These are phyloP conservation scores for Drosophila phalerata DNA, from an alignment of 2,888 invertebrate genomes.

Conservation along the genomic window DNA sequence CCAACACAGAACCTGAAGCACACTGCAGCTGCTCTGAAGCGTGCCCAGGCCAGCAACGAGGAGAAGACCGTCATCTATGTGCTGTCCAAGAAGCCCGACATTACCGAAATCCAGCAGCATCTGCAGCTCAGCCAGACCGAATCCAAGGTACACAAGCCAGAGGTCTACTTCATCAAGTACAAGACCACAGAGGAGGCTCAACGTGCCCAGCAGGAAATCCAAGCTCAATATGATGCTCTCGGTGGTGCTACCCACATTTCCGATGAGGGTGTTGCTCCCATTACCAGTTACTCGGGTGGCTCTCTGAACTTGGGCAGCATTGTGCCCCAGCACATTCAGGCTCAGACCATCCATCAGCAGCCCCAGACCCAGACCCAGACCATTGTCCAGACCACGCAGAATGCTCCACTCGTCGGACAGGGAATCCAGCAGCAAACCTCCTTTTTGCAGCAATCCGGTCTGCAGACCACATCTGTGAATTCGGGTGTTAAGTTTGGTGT, in stretches of 20 bases:
- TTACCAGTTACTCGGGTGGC: slow-evolving; percentile 75
- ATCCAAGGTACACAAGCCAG: slow-evolving; percentile 83
- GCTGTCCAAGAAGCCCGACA: slow-evolving; percentile 84
- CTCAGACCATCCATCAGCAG: slow-evolving; percentile 37
- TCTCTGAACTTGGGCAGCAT: slow-evolving; percentile 67
- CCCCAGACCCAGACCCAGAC: slow-evolving; percentile 50
- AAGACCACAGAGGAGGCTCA: slow-evolving; percentile 84
- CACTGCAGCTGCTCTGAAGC: slow-evolving; percentile 82
- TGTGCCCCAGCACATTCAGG: slow-evolving; percentile 52
- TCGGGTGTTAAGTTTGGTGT: slow-evolving; percentile 33
- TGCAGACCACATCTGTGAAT: slow-evolving; percentile 44
- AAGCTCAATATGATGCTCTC: slow-evolving; percentile 84
- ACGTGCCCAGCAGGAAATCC: slow-evolving; percentile 84
- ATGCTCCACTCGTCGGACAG: slow-evolving; percentile 42
- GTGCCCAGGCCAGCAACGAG: slow-evolving; percentile 81
- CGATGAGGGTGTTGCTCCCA: slow-evolving; percentile 83
- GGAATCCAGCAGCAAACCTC: slow-evolving; percentile 51
- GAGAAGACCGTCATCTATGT: slow-evolving; percentile 85
- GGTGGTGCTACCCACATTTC: slow-evolving; percentile 84
- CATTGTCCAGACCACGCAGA: slow-evolving; percentile 51
- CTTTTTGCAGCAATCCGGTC: slow-evolving; percentile 29
- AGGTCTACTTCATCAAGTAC: slow-evolving; percentile 85
- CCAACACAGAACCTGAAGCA: slow-evolving; percentile 85
- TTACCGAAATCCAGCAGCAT: slow-evolving; percentile 87
- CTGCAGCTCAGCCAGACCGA: slow-evolving; percentile 87